Base-by-base conservation (phyloP, 2,113 vertebrate species). In the Sebastes fasciatus region DNA sequence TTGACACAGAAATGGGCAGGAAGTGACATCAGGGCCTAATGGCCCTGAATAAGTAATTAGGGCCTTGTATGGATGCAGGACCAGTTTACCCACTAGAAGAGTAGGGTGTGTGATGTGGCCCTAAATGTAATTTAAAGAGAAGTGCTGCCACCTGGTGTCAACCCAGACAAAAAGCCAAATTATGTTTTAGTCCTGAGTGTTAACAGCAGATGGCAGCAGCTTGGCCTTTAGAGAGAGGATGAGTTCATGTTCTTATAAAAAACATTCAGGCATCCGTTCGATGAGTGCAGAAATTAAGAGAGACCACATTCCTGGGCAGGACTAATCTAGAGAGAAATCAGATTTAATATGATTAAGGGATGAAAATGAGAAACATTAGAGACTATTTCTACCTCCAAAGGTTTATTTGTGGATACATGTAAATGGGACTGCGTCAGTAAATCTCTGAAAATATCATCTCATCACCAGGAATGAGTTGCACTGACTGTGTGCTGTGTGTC, bases 151-250 rank as follows among this genome's bases (percentile, higher is more conserved):
- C 77, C 94, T 94, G 54, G 70, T 88, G 94, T 57, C 72, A 1
- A 21, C 21, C 0, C 5, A 55, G 14, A 12, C 1, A 9, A 49
- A 21, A 19, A 40, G 4, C 4, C 1, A 8, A 8, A 1, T 2
- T 1, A 21, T 8, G 8, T 48, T 48, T 21, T 26, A 66, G 6
- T 46, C 14, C 17, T 0, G 12, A 21, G 0, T 62, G 40, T 43
- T 0, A 71, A 55, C 94, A 93, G 87, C 87, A 95, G 93, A 11
- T 80, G 93, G 90, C 92, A 91, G 84, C 69, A 85, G 43, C 16
- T 34, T 12, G 23, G 12, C 17, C 61, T n/a, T 45, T 0, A 42
- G 14, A 16, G 6, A 2, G 9, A 7, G 0, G 60, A 4, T 21
- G 17, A 58, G 3, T 26, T 55, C 14, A 61, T n/a, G 21, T 12